Conservation (phyloP, 2,113 vertebrate species). For the Tringa solitaria region DNA sequence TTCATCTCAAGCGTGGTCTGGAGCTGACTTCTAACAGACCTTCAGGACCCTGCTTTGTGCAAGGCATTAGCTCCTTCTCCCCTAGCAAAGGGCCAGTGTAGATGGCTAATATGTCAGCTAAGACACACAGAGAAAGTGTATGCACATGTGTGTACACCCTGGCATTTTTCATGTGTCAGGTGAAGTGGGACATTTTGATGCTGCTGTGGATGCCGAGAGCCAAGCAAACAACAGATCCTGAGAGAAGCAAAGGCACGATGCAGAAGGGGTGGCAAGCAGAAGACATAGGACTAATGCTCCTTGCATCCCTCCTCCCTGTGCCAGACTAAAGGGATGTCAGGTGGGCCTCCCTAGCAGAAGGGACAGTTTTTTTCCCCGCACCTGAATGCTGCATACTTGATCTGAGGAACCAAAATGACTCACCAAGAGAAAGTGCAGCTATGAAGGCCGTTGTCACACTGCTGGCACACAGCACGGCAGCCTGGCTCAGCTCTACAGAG, state of each 20-base stretch:
- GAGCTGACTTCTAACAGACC: background rate
- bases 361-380: background rate
- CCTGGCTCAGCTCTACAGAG: constrained; percentile 82
- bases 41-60: background rate
- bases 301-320: background rate
- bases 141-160: fast-evolving
- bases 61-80: background rate
- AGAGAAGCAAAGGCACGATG: background rate
- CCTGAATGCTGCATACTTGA: background rate
- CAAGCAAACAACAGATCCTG: background rate
- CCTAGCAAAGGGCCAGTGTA: background rate
- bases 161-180: background rate
- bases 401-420: background rate
- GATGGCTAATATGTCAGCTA: background rate
- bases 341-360: background rate
- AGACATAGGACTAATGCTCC: background rate
- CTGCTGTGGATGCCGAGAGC: background rate
- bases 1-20: fast-evolving
- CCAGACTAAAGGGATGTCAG: background rate
- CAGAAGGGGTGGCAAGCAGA: background rate
- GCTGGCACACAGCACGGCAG: constrained; percentile 89
- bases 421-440: constrained; percentile 89
- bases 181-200: background rate
- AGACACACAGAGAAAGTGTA: fast-evolving
- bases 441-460: constrained; percentile 90